Conservation (phyloP, 2,888 invertebrate genomes). For the Lasioglossum marginatum region DNA sequence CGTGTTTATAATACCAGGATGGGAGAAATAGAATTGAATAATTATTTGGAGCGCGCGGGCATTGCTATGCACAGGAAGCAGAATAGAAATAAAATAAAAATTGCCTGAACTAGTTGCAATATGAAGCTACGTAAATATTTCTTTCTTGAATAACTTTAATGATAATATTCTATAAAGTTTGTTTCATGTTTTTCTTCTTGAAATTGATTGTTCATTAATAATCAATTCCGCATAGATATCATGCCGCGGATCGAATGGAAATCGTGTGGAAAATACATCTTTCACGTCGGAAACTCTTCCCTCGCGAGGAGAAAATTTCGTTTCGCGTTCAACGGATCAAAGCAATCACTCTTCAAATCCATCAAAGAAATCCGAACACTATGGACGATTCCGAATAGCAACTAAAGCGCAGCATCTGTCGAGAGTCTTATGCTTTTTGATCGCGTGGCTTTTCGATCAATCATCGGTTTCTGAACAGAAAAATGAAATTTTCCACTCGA, state of each 20-base stretch:
- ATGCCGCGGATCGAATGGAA: neutral
- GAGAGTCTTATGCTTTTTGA: slow-evolving; percentile 9
- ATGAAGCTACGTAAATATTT: neutral
- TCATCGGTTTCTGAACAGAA: neutral
- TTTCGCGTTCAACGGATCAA: slow-evolving; percentile 37
- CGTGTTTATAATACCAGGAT: neutral
- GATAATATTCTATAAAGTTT: neutral
- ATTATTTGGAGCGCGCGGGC: too few relatives aligned
- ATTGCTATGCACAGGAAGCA: too few relatives aligned
- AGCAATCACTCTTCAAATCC: slow-evolving; percentile 31
- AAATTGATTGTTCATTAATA: neutral
- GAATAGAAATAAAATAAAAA: neutral
- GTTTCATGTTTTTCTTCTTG: too few relatives aligned
- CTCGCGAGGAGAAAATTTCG: slow-evolving; percentile 38
- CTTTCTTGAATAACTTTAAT: neutral
- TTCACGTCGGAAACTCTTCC: neutral
- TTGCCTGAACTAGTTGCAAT: neutral
- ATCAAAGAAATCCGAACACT: slow-evolving; percentile 20
- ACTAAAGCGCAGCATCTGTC: slow-evolving; percentile 1
- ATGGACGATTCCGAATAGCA: slow-evolving; percentile 19
- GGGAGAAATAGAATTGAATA: too few relatives aligned
- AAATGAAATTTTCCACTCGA: neutral
- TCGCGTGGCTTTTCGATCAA: neutral
- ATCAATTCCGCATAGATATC: neutral
- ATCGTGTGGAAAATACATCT: neutral